phyloP scores from a whole-genome alignment of 2,888 invertebrate genomes.

The Andricus quercusramuli region DNA sequence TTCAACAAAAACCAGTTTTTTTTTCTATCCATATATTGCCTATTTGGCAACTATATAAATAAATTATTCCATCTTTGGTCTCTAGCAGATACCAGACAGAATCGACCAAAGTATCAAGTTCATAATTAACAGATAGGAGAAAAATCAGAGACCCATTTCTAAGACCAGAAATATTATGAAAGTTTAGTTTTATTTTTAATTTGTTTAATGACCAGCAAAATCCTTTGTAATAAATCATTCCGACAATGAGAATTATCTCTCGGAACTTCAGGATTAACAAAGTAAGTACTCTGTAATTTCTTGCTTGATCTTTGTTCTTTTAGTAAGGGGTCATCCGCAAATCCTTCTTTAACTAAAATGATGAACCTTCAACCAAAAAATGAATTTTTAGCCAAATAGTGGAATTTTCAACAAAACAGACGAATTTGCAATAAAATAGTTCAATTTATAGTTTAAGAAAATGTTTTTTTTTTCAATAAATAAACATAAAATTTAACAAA shows the following conservation, averaged over 20 bases:
- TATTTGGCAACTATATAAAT: not conserved
- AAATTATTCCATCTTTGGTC: not conserved
- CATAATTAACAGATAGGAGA: not conserved
- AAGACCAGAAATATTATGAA: not conserved
- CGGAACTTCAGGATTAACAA: not conserved
- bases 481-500: too few relatives aligned
- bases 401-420: too few relatives aligned
- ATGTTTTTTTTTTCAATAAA: too few relatives aligned
- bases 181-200: too few relatives aligned
- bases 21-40: not conserved
- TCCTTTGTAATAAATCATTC: not conserved
- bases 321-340: too few relatives aligned
- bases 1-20: constrained; percentile 24
- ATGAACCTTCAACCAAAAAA: too few relatives aligned
- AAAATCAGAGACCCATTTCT: not conserved
- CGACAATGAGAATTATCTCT: not conserved
- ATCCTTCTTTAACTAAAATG: too few relatives aligned
- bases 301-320: too few relatives aligned
- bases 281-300: not conserved
- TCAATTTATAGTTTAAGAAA: too few relatives aligned
- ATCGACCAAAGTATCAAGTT: not conserved
- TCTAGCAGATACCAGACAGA: not conserved
- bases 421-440: too few relatives aligned
- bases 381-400: too few relatives aligned
- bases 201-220: not conserved